These are phyloP conservation scores for Tethea ocularis DNA, from an alignment of 2,888 invertebrate species.

Conservation along the genomic window DNA sequence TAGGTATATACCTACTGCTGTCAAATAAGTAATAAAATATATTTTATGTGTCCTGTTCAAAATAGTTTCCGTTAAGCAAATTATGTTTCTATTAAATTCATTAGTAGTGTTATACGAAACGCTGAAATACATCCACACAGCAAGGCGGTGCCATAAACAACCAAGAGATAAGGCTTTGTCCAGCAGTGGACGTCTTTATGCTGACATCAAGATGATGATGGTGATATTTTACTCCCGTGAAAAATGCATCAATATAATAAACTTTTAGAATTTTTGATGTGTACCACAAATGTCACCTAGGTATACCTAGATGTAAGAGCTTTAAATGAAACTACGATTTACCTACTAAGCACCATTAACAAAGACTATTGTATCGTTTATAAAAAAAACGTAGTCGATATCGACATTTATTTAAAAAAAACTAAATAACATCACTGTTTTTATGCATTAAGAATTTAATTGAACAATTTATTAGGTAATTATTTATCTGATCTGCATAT, in stretches of 20 bases:
- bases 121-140: conserved; percentile 15
- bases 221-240: too few relatives aligned
- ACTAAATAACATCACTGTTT: neutral
- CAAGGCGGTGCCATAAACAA: neutral
- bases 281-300: too few relatives aligned
- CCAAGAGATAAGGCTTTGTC: too few relatives aligned
- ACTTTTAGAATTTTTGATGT: too few relatives aligned
- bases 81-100: conserved; percentile 51
- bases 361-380: too few relatives aligned
- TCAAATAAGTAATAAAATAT: conserved; percentile 50
- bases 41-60: conserved; percentile 62
- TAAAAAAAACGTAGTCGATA: neutral
- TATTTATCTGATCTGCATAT: too few relatives aligned
- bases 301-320: too few relatives aligned
- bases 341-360: too few relatives aligned
- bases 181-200: too few relatives aligned
- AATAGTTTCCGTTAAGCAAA: conserved; percentile 60
- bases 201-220: too few relatives aligned
- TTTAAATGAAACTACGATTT: too few relatives aligned
- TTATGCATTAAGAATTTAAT: neutral
- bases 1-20: conserved; percentile 29
- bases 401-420: neutral
- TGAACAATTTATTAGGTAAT: neutral
- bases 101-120: conserved; percentile 35
- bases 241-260: too few relatives aligned